These are phyloP conservation scores for Hylomyscus alleni DNA, from an alignment of 2,797 vertebrate species.

Conservation along the genomic window DNA sequence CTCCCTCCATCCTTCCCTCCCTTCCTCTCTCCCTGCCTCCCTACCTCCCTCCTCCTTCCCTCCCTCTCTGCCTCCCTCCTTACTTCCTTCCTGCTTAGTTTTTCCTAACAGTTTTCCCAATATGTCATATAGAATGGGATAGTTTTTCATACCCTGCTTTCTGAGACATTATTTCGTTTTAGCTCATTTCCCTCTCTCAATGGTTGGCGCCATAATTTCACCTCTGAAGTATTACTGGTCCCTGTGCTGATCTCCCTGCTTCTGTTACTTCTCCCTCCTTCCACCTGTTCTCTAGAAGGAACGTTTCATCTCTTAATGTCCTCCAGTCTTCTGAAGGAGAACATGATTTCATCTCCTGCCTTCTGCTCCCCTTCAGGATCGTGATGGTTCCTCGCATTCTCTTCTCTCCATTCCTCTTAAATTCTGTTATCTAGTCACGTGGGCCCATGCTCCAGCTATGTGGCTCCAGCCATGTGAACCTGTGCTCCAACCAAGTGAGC, in stretches of 20 bases:
- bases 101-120: not conserved
- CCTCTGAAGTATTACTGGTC: too few species aligned
- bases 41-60: not conserved
- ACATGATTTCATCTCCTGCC: not conserved
- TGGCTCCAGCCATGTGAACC: not conserved
- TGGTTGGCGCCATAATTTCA: not conserved
- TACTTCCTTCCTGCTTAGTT: not conserved
- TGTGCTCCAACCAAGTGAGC: not conserved
- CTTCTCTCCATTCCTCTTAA: too few species aligned
- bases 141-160: not conserved
- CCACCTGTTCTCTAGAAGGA: rapidly evolving
- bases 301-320: not conserved
- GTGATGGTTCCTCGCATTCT: not conserved
- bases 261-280: not conserved
- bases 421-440: not conserved
- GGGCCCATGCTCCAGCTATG: not conserved
- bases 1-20: not conserved
- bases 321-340: not conserved
- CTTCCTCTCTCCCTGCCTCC: too few species aligned
- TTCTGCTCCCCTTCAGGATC: not conserved
- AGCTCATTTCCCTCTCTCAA: not conserved
- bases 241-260: not conserved
- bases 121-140: not conserved
- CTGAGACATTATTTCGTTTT: not conserved
- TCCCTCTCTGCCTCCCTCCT: not conserved